A percentile compares a stretch with the other conserved stretches of the same genome.
Evolutionary conservation across 1,140 invertebrate species (phyloP).

Genomic region (Panulirus ornatus): DNA sequence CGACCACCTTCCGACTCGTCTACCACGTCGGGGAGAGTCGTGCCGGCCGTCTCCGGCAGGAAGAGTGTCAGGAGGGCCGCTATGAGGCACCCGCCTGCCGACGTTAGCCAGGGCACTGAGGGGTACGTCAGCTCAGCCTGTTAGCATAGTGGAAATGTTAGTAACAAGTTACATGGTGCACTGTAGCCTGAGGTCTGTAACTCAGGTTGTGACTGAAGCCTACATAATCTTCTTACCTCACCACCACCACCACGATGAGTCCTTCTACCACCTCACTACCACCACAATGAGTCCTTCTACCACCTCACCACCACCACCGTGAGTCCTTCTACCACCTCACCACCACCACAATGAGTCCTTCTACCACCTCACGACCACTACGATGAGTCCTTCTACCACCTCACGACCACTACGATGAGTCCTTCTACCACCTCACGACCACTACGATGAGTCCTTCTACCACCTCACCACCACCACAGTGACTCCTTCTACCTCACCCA

Average conservation of each 20-base stretch:
- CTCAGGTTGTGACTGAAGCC: too few species aligned
- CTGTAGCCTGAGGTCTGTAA: too few species aligned
- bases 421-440: background rate
- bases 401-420: background rate
- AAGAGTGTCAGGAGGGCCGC: conserved; percentile 61
- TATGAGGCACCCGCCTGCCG: conserved; percentile 67
- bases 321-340: background rate
- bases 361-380: background rate
- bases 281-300: background rate
- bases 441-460: background rate
- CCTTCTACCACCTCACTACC: background rate
- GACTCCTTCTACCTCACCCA: background rate
- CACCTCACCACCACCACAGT: background rate
- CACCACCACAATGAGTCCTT: background rate
- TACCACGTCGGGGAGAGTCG: conserved; percentile 74
- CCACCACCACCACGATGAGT: background rate
- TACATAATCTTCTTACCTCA: too few species aligned
- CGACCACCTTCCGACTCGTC: conserved; percentile 71
- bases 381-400: background rate
- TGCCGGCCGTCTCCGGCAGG: conserved; percentile 72
- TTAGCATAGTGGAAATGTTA: background rate
- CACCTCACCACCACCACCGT: background rate
- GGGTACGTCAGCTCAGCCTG: conserved; percentile 69
- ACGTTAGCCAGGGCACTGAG: conserved; percentile 70
- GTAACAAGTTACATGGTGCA: background rate